A percentile compares a stretch with the other conserved stretches of the same genome.
These are phyloP conservation scores for Coreius guichenoti DNA, from an alignment of 2,797 vertebrate genomes.

Conservation along the genomic window DNA sequence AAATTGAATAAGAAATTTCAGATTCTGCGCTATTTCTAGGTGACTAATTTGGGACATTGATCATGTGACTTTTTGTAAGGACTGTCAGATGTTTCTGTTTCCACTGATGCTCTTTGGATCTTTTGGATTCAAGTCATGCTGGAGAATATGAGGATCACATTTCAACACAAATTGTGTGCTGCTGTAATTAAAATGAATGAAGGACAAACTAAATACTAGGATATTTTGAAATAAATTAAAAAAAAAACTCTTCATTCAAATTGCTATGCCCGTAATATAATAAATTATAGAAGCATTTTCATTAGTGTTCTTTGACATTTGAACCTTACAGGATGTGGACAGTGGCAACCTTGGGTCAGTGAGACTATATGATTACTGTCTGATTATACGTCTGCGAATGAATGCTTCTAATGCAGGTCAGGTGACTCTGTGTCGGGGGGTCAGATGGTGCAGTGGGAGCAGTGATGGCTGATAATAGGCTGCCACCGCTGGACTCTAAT, in stretches of 20 bases:
- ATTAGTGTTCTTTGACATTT: conserved; percentile 25
- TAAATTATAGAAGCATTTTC: background rate
- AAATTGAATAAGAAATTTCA: background rate
- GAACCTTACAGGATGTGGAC: conserved; percentile 1
- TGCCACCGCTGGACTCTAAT: conserved; percentile 69
- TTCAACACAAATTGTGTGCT: background rate
- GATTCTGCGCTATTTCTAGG: background rate
- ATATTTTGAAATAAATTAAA: background rate
- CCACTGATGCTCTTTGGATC: too few species aligned
- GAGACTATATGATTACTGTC: conserved; percentile 2
- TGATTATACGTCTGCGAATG: conserved; percentile 36
- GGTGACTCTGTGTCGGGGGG: conserved; percentile 18
- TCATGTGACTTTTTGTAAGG: background rate
- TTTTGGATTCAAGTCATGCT: background rate
- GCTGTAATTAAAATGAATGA: background rate
- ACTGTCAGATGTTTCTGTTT: background rate
- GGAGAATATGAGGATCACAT: background rate
- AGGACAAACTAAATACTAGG: background rate
- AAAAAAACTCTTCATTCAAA: background rate
- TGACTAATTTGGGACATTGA: background rate
- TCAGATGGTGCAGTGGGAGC: conserved; percentile 25
- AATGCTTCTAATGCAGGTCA: conserved; percentile 25
- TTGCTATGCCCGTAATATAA: background rate
- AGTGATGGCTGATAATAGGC: conserved; percentile 69
- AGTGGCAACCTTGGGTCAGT: conserved; percentile 12